Conservation (phyloP, 2,113 vertebrate genomes). For the Salvator merianae region DNA sequence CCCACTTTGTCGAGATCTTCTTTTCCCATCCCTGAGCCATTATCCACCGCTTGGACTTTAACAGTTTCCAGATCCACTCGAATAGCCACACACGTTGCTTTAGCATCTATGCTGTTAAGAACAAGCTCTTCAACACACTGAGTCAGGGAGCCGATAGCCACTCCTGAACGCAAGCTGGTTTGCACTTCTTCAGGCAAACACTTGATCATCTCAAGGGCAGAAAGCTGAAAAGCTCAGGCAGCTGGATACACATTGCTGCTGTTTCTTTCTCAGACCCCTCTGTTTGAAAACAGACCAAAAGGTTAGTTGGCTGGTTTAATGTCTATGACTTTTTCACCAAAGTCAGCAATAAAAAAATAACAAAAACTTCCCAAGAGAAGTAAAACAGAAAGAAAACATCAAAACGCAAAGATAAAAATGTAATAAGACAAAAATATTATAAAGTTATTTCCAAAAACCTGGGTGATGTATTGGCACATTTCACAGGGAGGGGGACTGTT, state of each 20-base stretch:
- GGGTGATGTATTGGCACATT: too few species aligned
- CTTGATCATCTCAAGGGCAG: slow-evolving; percentile 83
- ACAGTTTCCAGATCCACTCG: slow-evolving; percentile 89
- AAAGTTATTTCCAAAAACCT: background rate
- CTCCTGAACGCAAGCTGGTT: slow-evolving; percentile 86
- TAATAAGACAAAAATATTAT: too few species aligned
- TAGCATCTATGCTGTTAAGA: slow-evolving; percentile 91
- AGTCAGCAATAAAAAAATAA: too few species aligned
- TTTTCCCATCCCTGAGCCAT: slow-evolving; percentile 83
- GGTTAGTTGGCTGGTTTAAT: too few species aligned
- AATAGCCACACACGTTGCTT: slow-evolving; percentile 89
- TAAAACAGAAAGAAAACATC: too few species aligned
- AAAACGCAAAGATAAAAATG: too few species aligned
- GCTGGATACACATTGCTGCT: slow-evolving; percentile 33
- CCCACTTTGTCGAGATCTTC: slow-evolving; percentile 84
- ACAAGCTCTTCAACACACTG: slow-evolving; percentile 94
- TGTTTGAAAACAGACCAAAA: background rate
- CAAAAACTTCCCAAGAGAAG: background rate
- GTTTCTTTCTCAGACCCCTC: slow-evolving; percentile 29
- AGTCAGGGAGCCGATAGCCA: slow-evolving; percentile 83
- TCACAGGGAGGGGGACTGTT: too few species aligned
- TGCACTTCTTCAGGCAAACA: slow-evolving; percentile 82
- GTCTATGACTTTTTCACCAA: too few species aligned
- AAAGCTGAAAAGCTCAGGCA: background rate
- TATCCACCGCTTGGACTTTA: slow-evolving; percentile 93